Conservation (phyloP, 2,888 invertebrate genomes). For the Nymphalis urticae region DNA sequence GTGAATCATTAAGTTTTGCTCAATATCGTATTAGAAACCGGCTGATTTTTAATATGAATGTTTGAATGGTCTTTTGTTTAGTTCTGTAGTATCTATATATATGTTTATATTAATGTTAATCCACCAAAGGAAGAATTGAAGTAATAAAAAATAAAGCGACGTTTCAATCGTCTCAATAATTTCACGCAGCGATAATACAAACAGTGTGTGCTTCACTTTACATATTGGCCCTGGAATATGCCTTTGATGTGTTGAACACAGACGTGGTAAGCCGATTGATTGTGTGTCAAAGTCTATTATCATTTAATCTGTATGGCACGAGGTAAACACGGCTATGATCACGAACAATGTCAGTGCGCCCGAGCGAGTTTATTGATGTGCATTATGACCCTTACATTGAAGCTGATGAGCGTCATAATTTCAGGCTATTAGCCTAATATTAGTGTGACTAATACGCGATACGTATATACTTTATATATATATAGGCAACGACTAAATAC, state of each 20-base stretch:
- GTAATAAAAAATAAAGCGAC: too few species aligned
- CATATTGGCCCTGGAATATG: constrained; percentile 15
- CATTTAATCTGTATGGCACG: constrained; percentile 30
- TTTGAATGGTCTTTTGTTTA: too few species aligned
- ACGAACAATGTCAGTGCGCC: constrained; percentile 19
- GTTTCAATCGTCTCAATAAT: too few species aligned
- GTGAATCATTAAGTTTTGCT: too few species aligned
- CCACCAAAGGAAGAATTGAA: too few species aligned
- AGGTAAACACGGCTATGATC: constrained; percentile 13
- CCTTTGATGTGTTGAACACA: constrained; percentile 26
- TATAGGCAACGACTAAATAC: too few species aligned
- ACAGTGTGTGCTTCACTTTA: constrained; percentile 3
- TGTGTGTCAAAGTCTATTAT: constrained; percentile 37
- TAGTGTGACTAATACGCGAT: background rate
- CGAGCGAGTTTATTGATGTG: constrained; percentile 1
- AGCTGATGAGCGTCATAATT: background rate
- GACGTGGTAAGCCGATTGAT: constrained; percentile 32
- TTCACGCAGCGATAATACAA: background rate
- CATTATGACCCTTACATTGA: background rate
- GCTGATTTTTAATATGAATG: too few species aligned
- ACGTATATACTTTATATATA: too few species aligned
- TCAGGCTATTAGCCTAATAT: too few species aligned
- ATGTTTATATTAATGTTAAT: too few species aligned
- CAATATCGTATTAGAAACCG: too few species aligned
- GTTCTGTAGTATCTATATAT: too few species aligned